Base-by-base conservation (phyloP, 1,140 invertebrate genomes). In the Anthonomus grandis region DNA sequence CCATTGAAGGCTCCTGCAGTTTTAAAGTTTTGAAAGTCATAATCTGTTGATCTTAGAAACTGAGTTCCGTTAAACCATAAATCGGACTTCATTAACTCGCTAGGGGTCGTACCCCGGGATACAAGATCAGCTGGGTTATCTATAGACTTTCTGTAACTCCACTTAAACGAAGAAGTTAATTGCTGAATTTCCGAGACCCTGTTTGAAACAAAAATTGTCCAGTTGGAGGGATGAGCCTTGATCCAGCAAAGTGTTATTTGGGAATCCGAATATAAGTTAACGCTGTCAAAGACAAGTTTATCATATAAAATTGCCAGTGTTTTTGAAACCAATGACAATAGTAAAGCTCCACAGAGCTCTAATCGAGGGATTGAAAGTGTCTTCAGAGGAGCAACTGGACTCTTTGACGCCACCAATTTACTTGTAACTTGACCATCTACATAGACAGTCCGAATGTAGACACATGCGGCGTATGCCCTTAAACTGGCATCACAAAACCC, bases 81-180 rank as follows among this genome's bases (percentile, higher is more conserved):
- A 1, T 46, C 15, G 13, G 9, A 41, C 15, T 9, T 15, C 22
- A 39, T 27, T 21, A 56, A 15, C 36, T 46, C 6, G 13, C 19
- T 10, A 23, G 74, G 61, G 0, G 18, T 44, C n/a, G 66, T 21
- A 23, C 76, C 75, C 10, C 75, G 46, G 4, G 75, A 75, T 41
- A 73, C 51, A 8, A 72, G 49, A 64, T 78, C 74, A 1, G 74
- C 71, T 0, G 75, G 75, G 55, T 78, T 78, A 3, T 69, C 47
- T 5, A 18, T n/a, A 3, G 60, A 57, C 1, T 50, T 44, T 0
- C 75, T 66, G 48, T 76, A 66, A n/a, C n/a, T n/a, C n/a, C n/a
- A n/a, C n/a, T n/a, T n/a, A n/a, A n/a, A n/a, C n/a, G n/a, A n/a
- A n/a, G n/a, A n/a, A n/a, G n/a, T 70, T n/a, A 56, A 41, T 19